Evolutionary conservation across 2,888 invertebrate genomes (phyloP).

Genomic region (Campoplex capitator): DNA sequence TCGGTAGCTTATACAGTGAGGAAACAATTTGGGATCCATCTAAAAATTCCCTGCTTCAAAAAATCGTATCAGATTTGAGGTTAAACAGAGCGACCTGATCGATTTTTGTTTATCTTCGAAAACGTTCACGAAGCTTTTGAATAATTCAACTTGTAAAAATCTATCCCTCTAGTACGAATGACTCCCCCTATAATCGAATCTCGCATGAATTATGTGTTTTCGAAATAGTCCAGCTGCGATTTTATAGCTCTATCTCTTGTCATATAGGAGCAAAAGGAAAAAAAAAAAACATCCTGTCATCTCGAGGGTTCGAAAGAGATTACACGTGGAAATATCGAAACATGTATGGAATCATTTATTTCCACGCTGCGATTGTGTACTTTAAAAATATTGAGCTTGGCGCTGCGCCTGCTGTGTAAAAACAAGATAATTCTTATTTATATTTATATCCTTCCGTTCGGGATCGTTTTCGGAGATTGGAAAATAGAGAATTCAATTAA

Average conservation of each 20-base stretch:
- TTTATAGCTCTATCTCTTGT: neutral
- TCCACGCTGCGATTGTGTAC: neutral
- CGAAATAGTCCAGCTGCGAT: constrained; percentile 9
- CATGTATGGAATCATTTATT: constrained; percentile 5
- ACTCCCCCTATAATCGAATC: neutral
- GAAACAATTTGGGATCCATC: neutral
- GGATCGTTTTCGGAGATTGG: neutral
- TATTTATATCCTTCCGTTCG: neutral
- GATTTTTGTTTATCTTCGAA: neutral
- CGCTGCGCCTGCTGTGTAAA: neutral
- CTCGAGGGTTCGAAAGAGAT: neutral
- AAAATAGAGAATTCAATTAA: neutral
- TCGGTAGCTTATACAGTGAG: neutral
- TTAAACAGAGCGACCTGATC: neutral
- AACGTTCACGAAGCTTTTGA: neutral
- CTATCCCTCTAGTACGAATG: neutral
- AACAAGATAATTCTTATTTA: neutral
- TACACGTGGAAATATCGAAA: constrained; percentile 1
- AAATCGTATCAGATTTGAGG: neutral
- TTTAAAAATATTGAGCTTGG: neutral
- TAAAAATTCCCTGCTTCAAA: neutral
- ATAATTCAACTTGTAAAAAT: neutral
- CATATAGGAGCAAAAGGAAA: neutral
- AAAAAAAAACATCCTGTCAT: constrained; percentile 2
- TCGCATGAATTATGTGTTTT: constrained; percentile 8